A percentile compares a stretch with the other conserved stretches of the same genome.
These are phyloP conservation scores for Heterotilapia buettikoferi DNA, from an alignment of 2,113 vertebrate genomes.

Conservation along the genomic window DNA sequence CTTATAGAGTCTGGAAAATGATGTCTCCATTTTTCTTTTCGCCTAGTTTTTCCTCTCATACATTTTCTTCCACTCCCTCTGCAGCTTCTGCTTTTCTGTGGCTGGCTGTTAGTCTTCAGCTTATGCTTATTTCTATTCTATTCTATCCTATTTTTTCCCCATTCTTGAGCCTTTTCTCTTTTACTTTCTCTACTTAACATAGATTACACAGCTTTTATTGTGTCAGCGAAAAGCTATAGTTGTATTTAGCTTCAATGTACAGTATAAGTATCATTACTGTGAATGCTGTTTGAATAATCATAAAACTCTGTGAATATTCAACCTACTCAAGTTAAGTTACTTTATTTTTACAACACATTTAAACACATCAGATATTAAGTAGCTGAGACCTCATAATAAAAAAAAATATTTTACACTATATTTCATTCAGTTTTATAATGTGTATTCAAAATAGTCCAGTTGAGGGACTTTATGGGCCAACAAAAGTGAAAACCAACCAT, in stretches of 20 bases:
- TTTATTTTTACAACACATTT: not conserved
- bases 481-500: not conserved
- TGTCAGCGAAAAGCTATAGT: not conserved
- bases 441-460: not conserved
- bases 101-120: not conserved
- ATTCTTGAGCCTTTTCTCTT: not conserved
- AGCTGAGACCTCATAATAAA: not conserved
- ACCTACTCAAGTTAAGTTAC: not conserved
- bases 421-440: not conserved
- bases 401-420: not conserved
- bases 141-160: not conserved
- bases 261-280: not conserved
- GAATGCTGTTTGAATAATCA: not conserved
- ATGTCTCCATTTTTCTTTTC: not conserved
- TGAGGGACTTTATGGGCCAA: not conserved
- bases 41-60: not conserved
- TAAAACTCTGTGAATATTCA: not conserved
- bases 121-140: not conserved
- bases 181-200: not conserved
- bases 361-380: not conserved
- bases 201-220: not conserved
- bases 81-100: not conserved
- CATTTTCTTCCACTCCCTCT: not conserved
- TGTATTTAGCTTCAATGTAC: not conserved
- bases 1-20: slow-evolving; percentile 13